Base-by-base conservation (phyloP, 2,888 invertebrate genomes). In the Drosophila kuntzei region DNA sequence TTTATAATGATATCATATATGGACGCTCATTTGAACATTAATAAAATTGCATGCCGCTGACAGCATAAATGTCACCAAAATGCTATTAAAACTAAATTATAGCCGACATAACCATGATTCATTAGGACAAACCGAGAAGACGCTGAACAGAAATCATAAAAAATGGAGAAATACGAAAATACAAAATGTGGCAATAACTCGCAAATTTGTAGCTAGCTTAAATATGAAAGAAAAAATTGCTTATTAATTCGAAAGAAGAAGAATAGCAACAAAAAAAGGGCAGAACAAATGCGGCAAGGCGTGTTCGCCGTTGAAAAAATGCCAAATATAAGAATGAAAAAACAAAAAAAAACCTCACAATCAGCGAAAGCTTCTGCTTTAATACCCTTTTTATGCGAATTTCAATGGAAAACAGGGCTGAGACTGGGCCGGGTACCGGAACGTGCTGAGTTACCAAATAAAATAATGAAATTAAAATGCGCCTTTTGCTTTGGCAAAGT, bases 1-100 rank as follows among this genome's bases (percentile, higher is more conserved):
- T 71, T 64, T 68, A 72, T 86, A 80, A 87, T 87, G 84, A 87
- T 86, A 74, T 80, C 83, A 74, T 82, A 80, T 80, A 68, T 69
- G 71, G 68, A 27, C 49, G 77, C 79, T 76, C 85, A 72, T 81
- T 81, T 47, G 74, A 66, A 86, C 85, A 86, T 88, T 86, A 88
- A 86, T 86, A 86, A 86, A 86, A 86, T 83, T 75, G 76, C 69
- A 79, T 72, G 84, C 69, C 81, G 80, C 76, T 88, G 89, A 87
- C 89, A 88, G 81, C 88, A 88, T 88, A 88, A 88, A 88, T 88
- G 85, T 86, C 85, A 80, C 84, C 76, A 74, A 81, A 87, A 79
- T 67, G 89, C 87, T 84, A 86, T 86, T 87, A 86, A 86, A 88
- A 87, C 87, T 63, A 79, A 86, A 87, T 88, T 86, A 86, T 86